Base-by-base conservation (phyloP, 2,113 vertebrate genomes). In the Helogale parvula region DNA sequence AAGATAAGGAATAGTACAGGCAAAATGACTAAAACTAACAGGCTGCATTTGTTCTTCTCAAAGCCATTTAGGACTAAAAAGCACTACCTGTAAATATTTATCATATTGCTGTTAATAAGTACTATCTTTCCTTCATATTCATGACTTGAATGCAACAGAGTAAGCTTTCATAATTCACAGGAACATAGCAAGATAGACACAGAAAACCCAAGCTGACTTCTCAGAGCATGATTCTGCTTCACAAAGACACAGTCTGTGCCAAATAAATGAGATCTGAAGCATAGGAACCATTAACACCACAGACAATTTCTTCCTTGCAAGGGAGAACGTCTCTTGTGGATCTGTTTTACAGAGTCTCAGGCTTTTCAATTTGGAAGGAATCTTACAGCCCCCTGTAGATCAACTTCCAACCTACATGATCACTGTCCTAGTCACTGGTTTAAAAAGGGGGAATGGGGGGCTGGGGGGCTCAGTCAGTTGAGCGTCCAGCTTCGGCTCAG, bases 41-140 rank as follows among this genome's bases (percentile, higher is more conserved):
- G 12, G 72, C 31, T 13, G 7, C 19, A 21, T 11, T 47, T 27
- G 5, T 15, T 84, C 54, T 87, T 71, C 63, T 76, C 66, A 79
- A 66, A 81, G 35, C 27, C 71, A 94, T 87, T 94, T 71, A 92
- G 57, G 88, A 81, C 82, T 17, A 5, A 80, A 85, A 96, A 93
- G 35, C 35, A 68, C 31, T 16, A 45, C 38, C 47, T 10, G 31
- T 33, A 84, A 93, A 81, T 94, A 54, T 50, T 52, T 80, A 50
- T 38, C 27, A 29, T 25, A 11, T 27, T 17, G 8, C 69, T 76
- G 29, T 35, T 76, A 69, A 68, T 79, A 80, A 79, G 68, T 45
- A 54, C 65, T 35, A 15, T 81, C 92, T 95, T 82, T 19, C 23
- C 47, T 71, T 79, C 68, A 35, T 50, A 72, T 27, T 82, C 68